Evolutionary conservation across 2,113 vertebrate genomes (phyloP).

Genomic region (Bungarus multicinctus): DNA sequence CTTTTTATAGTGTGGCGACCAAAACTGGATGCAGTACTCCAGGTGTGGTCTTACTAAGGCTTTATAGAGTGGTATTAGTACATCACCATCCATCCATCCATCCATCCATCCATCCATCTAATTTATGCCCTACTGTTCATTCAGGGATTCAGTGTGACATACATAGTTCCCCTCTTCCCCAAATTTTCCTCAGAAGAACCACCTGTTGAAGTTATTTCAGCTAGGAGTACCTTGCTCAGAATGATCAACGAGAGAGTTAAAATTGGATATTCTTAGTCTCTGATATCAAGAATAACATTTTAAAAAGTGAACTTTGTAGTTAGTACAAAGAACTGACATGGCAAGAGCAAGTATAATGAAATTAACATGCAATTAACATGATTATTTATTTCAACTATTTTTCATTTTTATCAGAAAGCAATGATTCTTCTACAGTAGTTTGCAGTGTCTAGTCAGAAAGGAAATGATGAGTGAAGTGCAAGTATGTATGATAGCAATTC

Average conservation of each 20-base stretch:
- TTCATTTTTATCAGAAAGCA: neutral
- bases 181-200: neutral
- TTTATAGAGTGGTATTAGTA: no score
- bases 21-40: no score
- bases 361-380: neutral
- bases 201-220: neutral
- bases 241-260: neutral
- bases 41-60: no score
- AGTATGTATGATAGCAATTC: neutral
- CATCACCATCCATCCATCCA: no score
- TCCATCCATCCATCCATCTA: rapidly evolving
- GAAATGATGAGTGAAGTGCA: neutral
- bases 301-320: neutral
- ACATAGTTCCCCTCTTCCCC: neutral
- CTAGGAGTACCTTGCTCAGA: neutral
- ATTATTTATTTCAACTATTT: neutral
- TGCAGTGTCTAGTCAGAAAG: neutral
- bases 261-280: neutral
- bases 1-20: no score
- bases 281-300: neutral
- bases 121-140: neutral
- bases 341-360: neutral
- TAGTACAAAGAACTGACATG: neutral
- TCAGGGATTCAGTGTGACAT: neutral
- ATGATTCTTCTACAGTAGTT: neutral